These are phyloP conservation scores for Aurelia coerulea DNA, from an alignment of 30 jellyfish, hydroid and myxozoan genomes.

Conservation along the genomic window DNA sequence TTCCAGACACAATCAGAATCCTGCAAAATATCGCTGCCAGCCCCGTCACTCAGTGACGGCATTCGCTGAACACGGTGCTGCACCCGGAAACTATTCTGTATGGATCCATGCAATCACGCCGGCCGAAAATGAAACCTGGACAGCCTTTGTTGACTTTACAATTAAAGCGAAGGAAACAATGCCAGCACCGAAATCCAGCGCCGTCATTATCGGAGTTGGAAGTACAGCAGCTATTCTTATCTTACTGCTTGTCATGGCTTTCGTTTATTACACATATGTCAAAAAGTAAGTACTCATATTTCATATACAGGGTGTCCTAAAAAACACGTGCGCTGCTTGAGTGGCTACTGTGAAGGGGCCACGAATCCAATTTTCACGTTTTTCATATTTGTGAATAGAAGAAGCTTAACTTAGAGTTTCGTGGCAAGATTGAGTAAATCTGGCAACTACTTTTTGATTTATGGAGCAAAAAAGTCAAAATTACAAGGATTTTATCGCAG, in stretches of 20 bases:
- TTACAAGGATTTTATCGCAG: no score
- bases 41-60: slow-evolving; percentile 75
- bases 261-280: slow-evolving; percentile 68
- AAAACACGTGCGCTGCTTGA: no score
- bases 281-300: slow-evolving; percentile 45
- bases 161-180: slow-evolving; percentile 31
- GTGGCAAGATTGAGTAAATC: no score
- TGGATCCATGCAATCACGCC: slow-evolving; percentile 89
- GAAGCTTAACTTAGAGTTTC: no score
- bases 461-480: no score
- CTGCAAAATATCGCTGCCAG: slow-evolving; percentile 63
- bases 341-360: not conserved
- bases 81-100: slow-evolving; percentile 84
- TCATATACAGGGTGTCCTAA: not conserved
- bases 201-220: slow-evolving; percentile 71
- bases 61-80: slow-evolving; percentile 59
- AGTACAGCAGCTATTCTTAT: slow-evolving; percentile 73
- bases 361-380: no score
- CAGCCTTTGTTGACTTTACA: slow-evolving; percentile 45
- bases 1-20: slow-evolving; percentile 44
- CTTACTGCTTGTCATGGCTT: slow-evolving; percentile 50
- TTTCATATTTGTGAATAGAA: no score
- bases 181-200: slow-evolving; percentile 3
- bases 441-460: no score
- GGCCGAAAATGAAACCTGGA: slow-evolving; percentile 92